Percentiles rank a stretch among this genome's conserved stretches.
Conservation (phyloP, 1,140 invertebrate species). For the Zophobas morio region DNA sequence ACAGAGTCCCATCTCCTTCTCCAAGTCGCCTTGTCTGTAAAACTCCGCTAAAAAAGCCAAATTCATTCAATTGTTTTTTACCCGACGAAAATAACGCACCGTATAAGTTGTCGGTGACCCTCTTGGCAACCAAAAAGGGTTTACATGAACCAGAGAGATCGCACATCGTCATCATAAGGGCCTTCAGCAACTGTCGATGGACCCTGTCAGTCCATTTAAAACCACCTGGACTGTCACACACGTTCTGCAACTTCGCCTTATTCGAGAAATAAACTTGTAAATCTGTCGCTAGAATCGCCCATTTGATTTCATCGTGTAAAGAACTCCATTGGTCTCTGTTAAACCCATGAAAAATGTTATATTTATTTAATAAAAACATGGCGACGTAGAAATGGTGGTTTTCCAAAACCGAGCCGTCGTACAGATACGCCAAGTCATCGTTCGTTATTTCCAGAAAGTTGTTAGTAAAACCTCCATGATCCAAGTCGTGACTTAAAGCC, state of each 20-base stretch:
- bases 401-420: constrained; percentile 71
- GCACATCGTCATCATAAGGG: constrained; percentile 72
- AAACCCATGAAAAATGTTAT: constrained; percentile 53
- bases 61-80: not conserved
- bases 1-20: constrained; percentile 70
- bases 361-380: constrained; percentile 69
- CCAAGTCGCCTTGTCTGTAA: constrained; percentile 70
- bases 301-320: constrained; percentile 66
- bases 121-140: constrained; percentile 70
- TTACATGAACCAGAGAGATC: constrained; percentile 73
- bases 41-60: constrained; percentile 59
- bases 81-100: constrained; percentile 62
- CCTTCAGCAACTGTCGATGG: constrained; percentile 70
- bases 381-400: constrained; percentile 72
- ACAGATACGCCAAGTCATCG: constrained; percentile 69
- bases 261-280: constrained; percentile 69
- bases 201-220: constrained; percentile 67
- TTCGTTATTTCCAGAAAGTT: constrained; percentile 71
- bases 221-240: constrained; percentile 62
- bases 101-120: constrained; percentile 70
- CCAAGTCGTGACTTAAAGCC: constrained; percentile 73
- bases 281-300: constrained; percentile 71
- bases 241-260: constrained; percentile 66
- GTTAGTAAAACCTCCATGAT: constrained; percentile 74
- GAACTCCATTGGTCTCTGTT: constrained; percentile 25